Evolutionary conservation across 2,797 vertebrate species (phyloP).

Genomic region (Ctenosaura bakeri): DNA sequence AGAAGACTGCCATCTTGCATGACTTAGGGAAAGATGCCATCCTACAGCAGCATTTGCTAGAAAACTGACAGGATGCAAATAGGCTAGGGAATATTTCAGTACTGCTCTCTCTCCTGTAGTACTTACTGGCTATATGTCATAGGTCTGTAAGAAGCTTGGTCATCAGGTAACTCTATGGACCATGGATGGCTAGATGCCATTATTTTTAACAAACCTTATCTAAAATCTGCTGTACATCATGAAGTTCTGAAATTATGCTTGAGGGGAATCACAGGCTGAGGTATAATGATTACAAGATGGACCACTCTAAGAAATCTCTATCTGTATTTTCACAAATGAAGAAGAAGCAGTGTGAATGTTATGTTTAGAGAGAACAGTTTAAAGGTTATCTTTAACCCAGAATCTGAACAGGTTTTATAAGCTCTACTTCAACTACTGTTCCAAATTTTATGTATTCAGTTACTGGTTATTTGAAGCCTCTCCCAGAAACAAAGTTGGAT

Average conservation of each 20-base stretch:
- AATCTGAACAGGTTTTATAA: neutral
- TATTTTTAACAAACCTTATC: neutral
- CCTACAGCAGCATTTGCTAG: neutral
- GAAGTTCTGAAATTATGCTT: neutral
- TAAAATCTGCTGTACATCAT: neutral
- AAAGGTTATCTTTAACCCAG: fast-evolving
- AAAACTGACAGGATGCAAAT: neutral
- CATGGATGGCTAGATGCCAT: neutral
- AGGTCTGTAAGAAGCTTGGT: neutral
- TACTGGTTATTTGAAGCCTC: fast-evolving
- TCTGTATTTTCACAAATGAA: neutral
- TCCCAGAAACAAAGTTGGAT: neutral
- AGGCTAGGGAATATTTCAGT: neutral
- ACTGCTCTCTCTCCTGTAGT: neutral
- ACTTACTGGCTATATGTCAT: neutral
- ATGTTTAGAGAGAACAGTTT: neutral
- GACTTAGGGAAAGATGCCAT: neutral
- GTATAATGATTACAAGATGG: neutral
- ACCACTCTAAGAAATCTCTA: neutral
- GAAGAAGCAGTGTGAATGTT: neutral
- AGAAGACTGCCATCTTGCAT: neutral
- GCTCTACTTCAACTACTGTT: neutral
- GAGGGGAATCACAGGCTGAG: neutral
- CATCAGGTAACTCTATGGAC: neutral
- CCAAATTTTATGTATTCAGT: neutral